Conservation (phyloP, 2,888 invertebrate genomes). For the Catocala sponsa region DNA sequence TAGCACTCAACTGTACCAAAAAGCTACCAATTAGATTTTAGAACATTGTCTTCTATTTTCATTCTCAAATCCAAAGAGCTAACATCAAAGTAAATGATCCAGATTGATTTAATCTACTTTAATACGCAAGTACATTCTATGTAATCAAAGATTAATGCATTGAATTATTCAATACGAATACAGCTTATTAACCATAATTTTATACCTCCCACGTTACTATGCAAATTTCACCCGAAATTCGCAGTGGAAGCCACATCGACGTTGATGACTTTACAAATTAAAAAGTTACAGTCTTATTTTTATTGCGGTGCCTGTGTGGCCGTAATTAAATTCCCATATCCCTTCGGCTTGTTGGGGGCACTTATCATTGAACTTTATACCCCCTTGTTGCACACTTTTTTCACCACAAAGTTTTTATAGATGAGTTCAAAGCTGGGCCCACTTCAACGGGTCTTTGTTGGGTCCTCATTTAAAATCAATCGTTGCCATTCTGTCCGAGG, state of each 20-base stretch:
- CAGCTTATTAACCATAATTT: slow-evolving; percentile 11
- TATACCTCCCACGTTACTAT: slow-evolving; percentile 25
- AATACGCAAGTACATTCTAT: no score
- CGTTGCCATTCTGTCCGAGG: slow-evolving; percentile 77
- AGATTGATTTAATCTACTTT: background rate
- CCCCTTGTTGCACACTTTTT: slow-evolving; percentile 53
- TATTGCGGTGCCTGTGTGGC: slow-evolving; percentile 38
- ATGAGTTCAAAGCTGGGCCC: slow-evolving; percentile 66
- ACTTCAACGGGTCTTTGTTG: slow-evolving; percentile 73
- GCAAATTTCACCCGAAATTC: slow-evolving; percentile 30
- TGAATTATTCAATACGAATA: background rate
- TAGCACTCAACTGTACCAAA: slow-evolving; percentile 26
- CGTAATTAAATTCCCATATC: slow-evolving; percentile 55
- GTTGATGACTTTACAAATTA: slow-evolving; percentile 47
- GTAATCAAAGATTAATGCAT: background rate
- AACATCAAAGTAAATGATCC: background rate
- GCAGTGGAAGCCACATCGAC: slow-evolving; percentile 32
- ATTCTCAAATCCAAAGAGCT: no score
- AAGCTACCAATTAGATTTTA: no score
- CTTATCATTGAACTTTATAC: slow-evolving; percentile 43
- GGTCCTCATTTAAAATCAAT: slow-evolving; percentile 86
- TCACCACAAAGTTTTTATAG: slow-evolving; percentile 73
- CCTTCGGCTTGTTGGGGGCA: slow-evolving; percentile 43
- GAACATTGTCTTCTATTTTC: no score
- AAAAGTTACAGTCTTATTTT: slow-evolving; percentile 45